These are phyloP conservation scores for Nomada goodeniana DNA, from an alignment of 2,888 invertebrate genomes.

Conservation along the genomic window DNA sequence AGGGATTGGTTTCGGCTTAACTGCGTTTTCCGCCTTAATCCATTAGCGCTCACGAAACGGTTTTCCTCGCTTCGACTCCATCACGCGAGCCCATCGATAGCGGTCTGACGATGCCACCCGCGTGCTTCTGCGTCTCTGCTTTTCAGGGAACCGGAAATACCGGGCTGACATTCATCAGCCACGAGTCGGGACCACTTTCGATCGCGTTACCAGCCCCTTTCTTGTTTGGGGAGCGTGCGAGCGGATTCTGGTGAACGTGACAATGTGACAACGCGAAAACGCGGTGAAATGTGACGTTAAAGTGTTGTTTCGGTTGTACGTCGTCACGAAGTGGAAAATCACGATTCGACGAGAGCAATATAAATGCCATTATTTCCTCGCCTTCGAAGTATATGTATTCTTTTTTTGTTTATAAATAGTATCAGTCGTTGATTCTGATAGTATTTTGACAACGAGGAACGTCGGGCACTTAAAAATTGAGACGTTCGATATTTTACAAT, in stretches of 20 bases:
- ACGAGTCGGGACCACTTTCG: conserved; percentile 6
- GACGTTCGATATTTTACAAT: too few species aligned
- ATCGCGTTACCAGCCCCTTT: background rate
- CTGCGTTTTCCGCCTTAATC: conserved; percentile 74
- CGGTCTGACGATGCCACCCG: conserved; percentile 41
- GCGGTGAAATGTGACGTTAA: background rate
- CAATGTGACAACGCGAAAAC: background rate
- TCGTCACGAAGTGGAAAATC: background rate
- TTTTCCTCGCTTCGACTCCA: conserved; percentile 66
- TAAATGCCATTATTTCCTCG: background rate
- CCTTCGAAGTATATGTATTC: background rate
- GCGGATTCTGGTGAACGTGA: background rate
- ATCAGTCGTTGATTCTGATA: too few species aligned
- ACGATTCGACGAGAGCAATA: background rate
- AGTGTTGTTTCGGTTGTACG: background rate
- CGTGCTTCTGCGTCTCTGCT: conserved; percentile 20
- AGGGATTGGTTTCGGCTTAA: conserved; percentile 75
- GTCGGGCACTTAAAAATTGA: background rate
- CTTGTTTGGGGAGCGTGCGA: too few species aligned
- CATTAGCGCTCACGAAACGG: conserved; percentile 74
- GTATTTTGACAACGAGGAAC: background rate
- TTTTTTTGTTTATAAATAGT: too few species aligned
- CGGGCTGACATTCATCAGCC: conserved; percentile 18
- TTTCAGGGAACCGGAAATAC: conserved; percentile 48
- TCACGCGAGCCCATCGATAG: conserved; percentile 66